Evolutionary conservation across 2,113 vertebrate species (phyloP), one percentile per base, ranked within the genome.

Genomic region (Poeciliopsis retropinna): DNA sequence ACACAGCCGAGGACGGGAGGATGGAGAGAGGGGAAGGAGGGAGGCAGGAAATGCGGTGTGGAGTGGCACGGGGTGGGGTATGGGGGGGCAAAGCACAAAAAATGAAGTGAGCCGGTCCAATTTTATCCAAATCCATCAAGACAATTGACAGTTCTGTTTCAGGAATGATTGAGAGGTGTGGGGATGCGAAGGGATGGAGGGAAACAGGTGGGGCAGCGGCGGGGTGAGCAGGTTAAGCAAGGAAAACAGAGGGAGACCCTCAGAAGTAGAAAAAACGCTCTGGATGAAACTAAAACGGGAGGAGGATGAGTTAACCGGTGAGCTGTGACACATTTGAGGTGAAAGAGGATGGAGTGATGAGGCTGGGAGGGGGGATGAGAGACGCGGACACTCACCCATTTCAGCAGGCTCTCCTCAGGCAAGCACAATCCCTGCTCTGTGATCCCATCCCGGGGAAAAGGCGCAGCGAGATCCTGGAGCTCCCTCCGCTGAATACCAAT

Each of bases 381-480:
- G 60, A 72, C 75, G 83, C 32, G 72, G 84, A 91, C 90, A 94
- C 92, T 94, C 91, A 92, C 92, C 84, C 89, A 91, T 93, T 89
- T 91, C 87, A 91, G 83, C 64, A 75, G 88, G 83, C 91, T 92
- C 86, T 93, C 92, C 88, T 86, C 91, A 88, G 91, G 81, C 87
- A 72, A 93, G 92, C 88, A 95, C 94, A 95, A 95, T 94, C 93
- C 94, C 88, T 73, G 93, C 94, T 94, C 94, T 95, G 94, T 95
- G 93, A 93, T 94, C 86, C 92, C 91, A 90, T 93, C 92, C 94
- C 84, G 88, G 92, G 91, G 88, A 90, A 57, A 92, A 92, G 91
- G 91, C 89, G 89, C 89, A 92, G 92, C 90, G 90, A 90, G 91
- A 93, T 93, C 91, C 88, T 87, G 82, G 92, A 90, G 89, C 90